These are phyloP conservation scores for Beris chalybata DNA, from an alignment of 2,888 invertebrate species.

Conservation along the genomic window DNA sequence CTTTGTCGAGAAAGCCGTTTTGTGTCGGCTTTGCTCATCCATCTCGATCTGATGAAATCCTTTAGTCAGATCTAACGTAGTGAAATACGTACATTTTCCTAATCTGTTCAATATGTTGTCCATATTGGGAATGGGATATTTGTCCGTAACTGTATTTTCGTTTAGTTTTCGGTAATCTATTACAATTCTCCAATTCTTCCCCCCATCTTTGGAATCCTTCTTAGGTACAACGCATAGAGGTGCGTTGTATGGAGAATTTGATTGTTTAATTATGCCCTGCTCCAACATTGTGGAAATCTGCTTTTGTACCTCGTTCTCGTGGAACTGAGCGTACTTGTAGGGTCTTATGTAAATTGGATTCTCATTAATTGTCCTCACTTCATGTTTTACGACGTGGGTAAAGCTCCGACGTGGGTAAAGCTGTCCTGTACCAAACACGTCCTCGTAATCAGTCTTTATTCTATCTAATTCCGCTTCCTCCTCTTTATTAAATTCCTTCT, in stretches of 20 bases:
- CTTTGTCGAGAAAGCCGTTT: too few relatives aligned
- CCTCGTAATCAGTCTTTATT: too few relatives aligned
- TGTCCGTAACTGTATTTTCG: slow-evolving; percentile 36
- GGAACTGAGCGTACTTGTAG: slow-evolving; percentile 37
- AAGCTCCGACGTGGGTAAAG: too few relatives aligned
- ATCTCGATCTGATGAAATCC: too few relatives aligned
- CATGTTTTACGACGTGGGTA: slow-evolving; percentile 37
- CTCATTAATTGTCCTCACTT: slow-evolving; percentile 14
- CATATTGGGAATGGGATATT: slow-evolving; percentile 38
- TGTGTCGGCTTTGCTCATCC: too few relatives aligned
- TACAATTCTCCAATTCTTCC: slow-evolving; percentile 39
- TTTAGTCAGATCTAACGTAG: too few relatives aligned
- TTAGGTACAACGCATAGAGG: slow-evolving; percentile 41
- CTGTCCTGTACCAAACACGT: too few relatives aligned
- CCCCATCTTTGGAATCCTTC: slow-evolving; percentile 36
- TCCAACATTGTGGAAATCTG: slow-evolving; percentile 45
- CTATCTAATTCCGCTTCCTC: too few relatives aligned
- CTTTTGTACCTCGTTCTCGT: slow-evolving; percentile 31
- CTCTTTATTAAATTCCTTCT: too few relatives aligned
- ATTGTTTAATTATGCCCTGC: slow-evolving; percentile 34
- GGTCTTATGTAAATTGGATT: slow-evolving; percentile 32
- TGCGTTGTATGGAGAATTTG: slow-evolving; percentile 38
- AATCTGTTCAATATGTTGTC: slow-evolving; percentile 38
- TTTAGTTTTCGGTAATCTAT: slow-evolving; percentile 40
- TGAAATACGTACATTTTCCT: slow-evolving; percentile 35